Conservation (phyloP, 2,888 invertebrate species). For the Megalurothrips usitatus region DNA sequence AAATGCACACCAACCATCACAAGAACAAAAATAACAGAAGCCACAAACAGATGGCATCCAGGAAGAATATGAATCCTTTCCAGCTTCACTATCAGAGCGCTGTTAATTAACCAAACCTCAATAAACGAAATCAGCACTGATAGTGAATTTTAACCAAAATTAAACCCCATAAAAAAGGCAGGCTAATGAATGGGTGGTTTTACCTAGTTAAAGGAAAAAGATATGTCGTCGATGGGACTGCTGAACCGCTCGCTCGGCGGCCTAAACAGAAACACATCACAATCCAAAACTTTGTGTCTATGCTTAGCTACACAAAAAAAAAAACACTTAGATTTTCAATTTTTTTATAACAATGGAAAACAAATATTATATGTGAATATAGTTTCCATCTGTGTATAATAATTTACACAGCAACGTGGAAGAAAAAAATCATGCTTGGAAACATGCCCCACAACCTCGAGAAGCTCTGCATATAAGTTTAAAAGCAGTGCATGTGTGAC, state of each 20-base stretch:
- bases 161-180: background rate
- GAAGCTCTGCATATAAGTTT: background rate
- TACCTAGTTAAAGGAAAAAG: constrained; percentile 21
- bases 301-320: background rate
- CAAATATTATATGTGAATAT: background rate
- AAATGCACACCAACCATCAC: no score
- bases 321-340: background rate
- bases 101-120: background rate
- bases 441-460: constrained; percentile 7
- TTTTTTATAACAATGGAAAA: background rate
- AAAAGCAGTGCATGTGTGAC: background rate
- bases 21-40: no score
- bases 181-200: background rate
- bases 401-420: background rate
- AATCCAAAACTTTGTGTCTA: background rate
- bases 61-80: background rate
- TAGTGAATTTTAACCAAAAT: background rate
- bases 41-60: background rate
- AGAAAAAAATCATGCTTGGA: background rate
- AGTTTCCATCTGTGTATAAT: no score
- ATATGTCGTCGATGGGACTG: constrained; percentile 24
- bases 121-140: background rate
- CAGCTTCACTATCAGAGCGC: background rate
- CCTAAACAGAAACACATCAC: constrained; percentile 20
- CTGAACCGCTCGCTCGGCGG: constrained; percentile 16